Evolutionary conservation across 2,888 invertebrate genomes (phyloP).

Genomic region (Chymomyza caudatula): DNA sequence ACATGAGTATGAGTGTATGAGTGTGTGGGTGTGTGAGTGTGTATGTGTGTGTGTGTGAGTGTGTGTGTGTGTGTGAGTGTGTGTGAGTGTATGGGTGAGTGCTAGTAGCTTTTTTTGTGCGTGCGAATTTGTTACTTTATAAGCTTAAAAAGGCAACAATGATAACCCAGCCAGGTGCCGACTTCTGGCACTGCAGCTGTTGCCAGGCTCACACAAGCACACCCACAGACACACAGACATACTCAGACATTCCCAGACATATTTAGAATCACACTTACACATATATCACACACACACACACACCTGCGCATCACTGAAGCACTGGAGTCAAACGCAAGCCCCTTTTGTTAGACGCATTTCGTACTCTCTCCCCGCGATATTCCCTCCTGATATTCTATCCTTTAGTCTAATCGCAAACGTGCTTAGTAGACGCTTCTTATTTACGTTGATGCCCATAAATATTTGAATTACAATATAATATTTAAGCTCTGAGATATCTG

Average conservation of each 20-base stretch:
- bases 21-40: background rate
- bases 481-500: slow-evolving; percentile 31
- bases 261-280: background rate
- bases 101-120: slow-evolving; percentile 22
- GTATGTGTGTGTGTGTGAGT: background rate
- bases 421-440: slow-evolving; percentile 64
- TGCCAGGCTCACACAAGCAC: background rate
- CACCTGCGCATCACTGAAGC: background rate
- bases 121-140: slow-evolving; percentile 56
- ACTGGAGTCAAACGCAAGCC: background rate
- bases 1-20: background rate
- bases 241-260: background rate
- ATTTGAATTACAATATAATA: slow-evolving; percentile 71
- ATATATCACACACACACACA: slow-evolving; percentile 1
- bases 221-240: background rate
- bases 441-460: slow-evolving; percentile 70
- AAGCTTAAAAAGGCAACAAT: slow-evolving; percentile 38
- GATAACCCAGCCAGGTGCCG: background rate
- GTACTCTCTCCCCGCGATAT: background rate
- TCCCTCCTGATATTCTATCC: background rate
- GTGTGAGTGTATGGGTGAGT: slow-evolving; percentile 4
- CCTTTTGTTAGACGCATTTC: background rate
- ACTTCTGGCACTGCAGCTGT: background rate
- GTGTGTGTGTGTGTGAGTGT: background rate
- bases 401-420: slow-evolving; percentile 12